Evolutionary conservation across 1,140 invertebrate species (phyloP).

Genomic region (Neotoxoptera formosana): DNA sequence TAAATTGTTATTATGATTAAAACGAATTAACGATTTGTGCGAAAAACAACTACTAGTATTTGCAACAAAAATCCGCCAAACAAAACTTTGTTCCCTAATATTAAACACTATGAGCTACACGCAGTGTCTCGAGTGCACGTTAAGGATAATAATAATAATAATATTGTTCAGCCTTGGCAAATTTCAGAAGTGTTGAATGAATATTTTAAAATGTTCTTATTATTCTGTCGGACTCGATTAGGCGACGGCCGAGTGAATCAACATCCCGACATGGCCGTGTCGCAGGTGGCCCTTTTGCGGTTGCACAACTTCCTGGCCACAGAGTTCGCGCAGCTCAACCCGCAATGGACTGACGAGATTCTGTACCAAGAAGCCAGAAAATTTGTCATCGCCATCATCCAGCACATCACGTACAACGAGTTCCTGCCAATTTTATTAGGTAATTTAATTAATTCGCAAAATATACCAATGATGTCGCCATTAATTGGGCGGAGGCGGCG

Average conservation of each 20-base stretch:
- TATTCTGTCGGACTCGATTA: not conserved
- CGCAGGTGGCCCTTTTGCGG: constrained; percentile 57
- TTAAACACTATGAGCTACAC: no score
- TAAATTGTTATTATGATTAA: not conserved
- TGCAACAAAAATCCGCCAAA: not conserved
- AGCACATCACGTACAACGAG: constrained; percentile 75
- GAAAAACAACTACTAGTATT: not conserved
- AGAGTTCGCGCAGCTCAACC: constrained; percentile 60
- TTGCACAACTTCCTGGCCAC: constrained; percentile 62
- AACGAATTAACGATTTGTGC: no score
- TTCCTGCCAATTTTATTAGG: constrained; percentile 72
- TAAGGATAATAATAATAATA: not conserved
- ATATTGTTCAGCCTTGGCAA: no score
- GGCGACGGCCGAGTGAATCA: constrained; percentile 59
- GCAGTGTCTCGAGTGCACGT: not conserved
- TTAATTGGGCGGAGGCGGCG: not conserved
- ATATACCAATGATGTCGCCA: not conserved
- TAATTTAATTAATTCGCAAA: constrained; percentile 59
- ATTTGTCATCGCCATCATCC: constrained; percentile 66
- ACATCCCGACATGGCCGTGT: constrained; percentile 58
- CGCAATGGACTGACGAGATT: constrained; percentile 59
- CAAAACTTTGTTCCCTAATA: not conserved
- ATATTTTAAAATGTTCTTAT: not conserved
- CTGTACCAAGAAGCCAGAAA: constrained; percentile 61
- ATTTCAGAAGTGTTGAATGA: not conserved